A percentile compares a stretch with the other conserved stretches of the same genome.
These are phyloP conservation scores for Ploceus nigricollis DNA, from an alignment of 2,113 vertebrate species.

Conservation along the genomic window DNA sequence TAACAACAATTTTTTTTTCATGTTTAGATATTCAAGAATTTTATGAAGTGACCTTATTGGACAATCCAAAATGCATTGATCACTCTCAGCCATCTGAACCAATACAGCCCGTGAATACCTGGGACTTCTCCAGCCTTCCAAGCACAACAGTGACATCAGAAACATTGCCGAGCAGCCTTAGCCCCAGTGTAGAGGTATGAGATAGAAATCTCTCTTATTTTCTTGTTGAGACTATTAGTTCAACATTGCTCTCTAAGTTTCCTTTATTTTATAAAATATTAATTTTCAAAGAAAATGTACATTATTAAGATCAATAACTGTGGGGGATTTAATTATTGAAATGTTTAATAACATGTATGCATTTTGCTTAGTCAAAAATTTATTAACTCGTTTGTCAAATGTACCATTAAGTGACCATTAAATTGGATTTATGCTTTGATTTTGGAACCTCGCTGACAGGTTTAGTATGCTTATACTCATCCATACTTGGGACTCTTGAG, in stretches of 20 bases:
- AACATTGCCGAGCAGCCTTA: conserved; percentile 89
- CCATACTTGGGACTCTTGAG: not conserved
- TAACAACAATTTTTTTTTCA: not conserved
- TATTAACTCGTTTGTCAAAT: not conserved
- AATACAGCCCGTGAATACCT: conserved; percentile 83
- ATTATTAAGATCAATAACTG: conserved; percentile 10
- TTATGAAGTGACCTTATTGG: conserved; percentile 98
- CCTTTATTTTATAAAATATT: conserved; percentile 30
- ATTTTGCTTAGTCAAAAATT: conserved; percentile 41
- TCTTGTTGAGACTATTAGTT: not conserved
- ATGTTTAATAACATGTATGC: not conserved
- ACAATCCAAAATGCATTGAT: conserved; percentile 89
- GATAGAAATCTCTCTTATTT: not conserved
- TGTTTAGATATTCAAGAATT: conserved; percentile 97
- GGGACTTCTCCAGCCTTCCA: conserved; percentile 94
- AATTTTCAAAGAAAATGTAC: not conserved
- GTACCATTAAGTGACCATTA: conserved; percentile 1
- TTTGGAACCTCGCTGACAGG: not conserved
- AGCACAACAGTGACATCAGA: conserved; percentile 91
- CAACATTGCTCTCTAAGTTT: not conserved
- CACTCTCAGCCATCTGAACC: conserved; percentile 77
- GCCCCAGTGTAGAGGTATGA: conserved; percentile 89
- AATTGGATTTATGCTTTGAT: conserved; percentile 16
- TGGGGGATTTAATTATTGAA: conserved; percentile 10
- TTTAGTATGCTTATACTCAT: not conserved